These are phyloP conservation scores for Pandemis heparana DNA, from an alignment of 2,888 invertebrate genomes.

Conservation along the genomic window DNA sequence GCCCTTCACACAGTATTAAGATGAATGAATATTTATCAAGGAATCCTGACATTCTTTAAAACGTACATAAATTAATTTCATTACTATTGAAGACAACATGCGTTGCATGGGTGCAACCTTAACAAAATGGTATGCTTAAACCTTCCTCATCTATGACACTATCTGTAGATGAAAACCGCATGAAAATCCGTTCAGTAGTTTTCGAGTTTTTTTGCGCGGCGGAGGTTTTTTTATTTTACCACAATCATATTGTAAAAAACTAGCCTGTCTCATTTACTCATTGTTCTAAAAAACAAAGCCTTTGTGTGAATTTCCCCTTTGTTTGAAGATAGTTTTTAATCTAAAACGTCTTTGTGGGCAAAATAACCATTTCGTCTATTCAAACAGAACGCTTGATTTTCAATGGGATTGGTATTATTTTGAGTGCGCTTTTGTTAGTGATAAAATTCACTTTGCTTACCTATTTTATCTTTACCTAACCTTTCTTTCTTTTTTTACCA, in stretches of 20 bases:
- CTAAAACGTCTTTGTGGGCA: background rate
- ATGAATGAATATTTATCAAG: conserved; percentile 37
- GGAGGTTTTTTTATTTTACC: too few relatives aligned
- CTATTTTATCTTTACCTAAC: background rate
- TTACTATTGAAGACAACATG: background rate
- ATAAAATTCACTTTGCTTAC: background rate
- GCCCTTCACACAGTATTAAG: conserved; percentile 33
- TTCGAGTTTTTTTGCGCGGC: too few relatives aligned
- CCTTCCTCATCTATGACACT: too few relatives aligned
- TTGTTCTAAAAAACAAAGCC: conserved; percentile 23
- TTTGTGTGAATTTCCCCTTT: conserved; percentile 10
- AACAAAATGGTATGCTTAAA: too few relatives aligned
- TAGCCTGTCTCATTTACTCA: conserved; percentile 22
- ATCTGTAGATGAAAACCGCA: too few relatives aligned
- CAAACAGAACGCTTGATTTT: background rate
- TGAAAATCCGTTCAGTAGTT: too few relatives aligned
- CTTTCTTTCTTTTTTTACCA: too few relatives aligned
- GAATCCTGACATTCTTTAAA: conserved; percentile 17
- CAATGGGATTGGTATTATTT: background rate
- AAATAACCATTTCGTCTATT: conserved; percentile 12
- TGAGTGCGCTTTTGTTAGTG: background rate
- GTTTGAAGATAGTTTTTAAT: conserved; percentile 11
- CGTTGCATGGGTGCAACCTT: too few relatives aligned
- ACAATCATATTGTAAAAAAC: background rate
- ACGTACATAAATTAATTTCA: background rate